Conservation (phyloP, 2,113 vertebrate genomes). For the Thermophis baileyi region DNA sequence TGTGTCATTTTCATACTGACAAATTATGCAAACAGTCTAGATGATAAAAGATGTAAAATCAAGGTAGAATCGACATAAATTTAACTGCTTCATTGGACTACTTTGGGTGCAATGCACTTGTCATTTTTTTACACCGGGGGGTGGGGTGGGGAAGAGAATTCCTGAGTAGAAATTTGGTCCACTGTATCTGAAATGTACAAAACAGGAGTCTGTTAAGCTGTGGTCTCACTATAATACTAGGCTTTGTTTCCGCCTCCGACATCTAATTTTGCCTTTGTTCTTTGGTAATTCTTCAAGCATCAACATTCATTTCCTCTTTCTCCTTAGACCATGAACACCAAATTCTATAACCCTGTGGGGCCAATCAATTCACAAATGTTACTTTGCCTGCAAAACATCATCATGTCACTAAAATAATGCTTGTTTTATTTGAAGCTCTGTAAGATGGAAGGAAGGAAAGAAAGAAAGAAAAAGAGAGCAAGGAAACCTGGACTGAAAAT, state of each 20-base stretch:
- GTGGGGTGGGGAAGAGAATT: background rate
- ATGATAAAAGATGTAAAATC: background rate
- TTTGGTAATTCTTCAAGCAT: background rate
- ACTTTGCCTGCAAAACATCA: background rate
- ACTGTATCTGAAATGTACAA: background rate
- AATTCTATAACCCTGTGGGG: background rate
- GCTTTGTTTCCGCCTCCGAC: background rate
- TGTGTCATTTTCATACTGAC: background rate
- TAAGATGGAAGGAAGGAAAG: background rate
- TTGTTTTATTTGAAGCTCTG: background rate
- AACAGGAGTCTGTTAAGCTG: background rate
- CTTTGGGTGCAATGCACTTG: background rate
- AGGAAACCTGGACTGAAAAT: background rate
- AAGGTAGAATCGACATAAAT: background rate
- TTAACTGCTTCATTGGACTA: background rate
- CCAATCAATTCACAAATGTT: background rate
- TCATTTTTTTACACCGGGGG: background rate
- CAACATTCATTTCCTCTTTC: background rate
- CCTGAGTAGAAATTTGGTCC: background rate
- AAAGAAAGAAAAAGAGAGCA: background rate
- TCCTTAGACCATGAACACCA: background rate
- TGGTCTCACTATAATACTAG: background rate
- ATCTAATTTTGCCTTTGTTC: background rate
- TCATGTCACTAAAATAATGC: background rate
- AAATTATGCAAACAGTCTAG: background rate